Evolutionary conservation across 2,797 vertebrate genomes (phyloP), one percentile per base, ranked within the genome.

Genomic region (Scarus forsteni): DNA sequence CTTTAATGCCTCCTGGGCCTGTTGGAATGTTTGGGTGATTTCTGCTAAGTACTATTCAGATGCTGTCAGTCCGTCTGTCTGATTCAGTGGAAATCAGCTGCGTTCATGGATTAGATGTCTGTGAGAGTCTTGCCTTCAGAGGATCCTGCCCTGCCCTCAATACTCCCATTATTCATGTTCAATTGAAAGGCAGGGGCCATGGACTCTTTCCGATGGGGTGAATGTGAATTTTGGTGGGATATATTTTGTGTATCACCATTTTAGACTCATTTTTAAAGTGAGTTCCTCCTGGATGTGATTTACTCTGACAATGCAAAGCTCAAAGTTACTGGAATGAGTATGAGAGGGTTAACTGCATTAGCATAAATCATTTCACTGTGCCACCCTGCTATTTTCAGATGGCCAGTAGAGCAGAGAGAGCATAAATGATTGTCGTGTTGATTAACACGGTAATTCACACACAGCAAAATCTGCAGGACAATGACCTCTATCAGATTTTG

Each of bases 21-120:
- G 16, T 42, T 11, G 18, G 66, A 56, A 74, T 55, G 58, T 80
- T 76, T 77, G 42, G 64, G 66, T 66, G 57, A 7, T 27, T 68
- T 15, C 10, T 34, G 56, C 75, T 83, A 88, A 85, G 87, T 83
- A 80, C 65, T 71, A 85, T 84, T 79, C 69, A 36, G 59, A 60
- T 11, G 66, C 49, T 6, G 7, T 8, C 42, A 19, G 57, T 14
- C 58, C 59, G 51, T 48, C 57, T 80, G 64, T 83, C 78, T 73
- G 74, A 56, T 64, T 7, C 13, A 19, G n/a, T 64, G 72, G 70
- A 27, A 16, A 39, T 76, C 57, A 57, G 71, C 38, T 40, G 64
- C 13, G 1, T 57, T 61, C 62, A 43, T 66, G 44, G 64, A 18
- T n/a, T 18, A 60, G 43, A 44, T 56, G 35, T 51, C n/a, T 40